These are phyloP conservation scores for Nomada hirtipes DNA, from an alignment of 2,888 invertebrate genomes.

Conservation along the genomic window DNA sequence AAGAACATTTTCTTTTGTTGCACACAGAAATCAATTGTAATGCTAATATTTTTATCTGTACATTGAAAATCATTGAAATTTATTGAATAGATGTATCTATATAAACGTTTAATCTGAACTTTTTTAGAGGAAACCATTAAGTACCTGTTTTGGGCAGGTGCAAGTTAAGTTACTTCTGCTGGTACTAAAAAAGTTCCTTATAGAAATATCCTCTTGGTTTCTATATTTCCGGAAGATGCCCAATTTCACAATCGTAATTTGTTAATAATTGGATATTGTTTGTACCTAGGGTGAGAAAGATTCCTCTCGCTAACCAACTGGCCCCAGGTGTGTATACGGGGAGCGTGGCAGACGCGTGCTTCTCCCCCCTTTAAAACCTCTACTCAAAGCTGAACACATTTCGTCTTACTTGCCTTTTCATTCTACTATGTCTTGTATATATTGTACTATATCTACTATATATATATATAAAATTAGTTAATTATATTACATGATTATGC, in stretches of 20 bases:
- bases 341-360: conserved; percentile 81
- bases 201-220: conserved; percentile 58
- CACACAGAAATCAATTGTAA: no score
- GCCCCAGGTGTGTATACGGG: conserved; percentile 80
- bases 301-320: conserved; percentile 81
- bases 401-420: conserved; percentile 25
- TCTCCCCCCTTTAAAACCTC: conserved; percentile 76
- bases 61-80: no score
- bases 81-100: no score
- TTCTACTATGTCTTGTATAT: conserved; percentile 17
- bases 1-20: no score
- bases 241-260: conserved; percentile 81
- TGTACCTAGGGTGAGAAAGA: conserved; percentile 73
- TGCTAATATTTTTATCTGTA: no score
- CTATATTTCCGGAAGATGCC: conserved; percentile 77
- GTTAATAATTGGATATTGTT: conserved; percentile 81
- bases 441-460: not conserved
- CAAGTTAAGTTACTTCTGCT: not conserved
- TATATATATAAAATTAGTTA: no score
- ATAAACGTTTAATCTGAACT: no score
- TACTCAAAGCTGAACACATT: conserved; percentile 55
- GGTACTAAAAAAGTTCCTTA: not conserved
- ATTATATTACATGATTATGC: no score
- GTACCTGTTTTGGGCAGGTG: not conserved
- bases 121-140: no score